A percentile compares a stretch with the other conserved stretches of the same genome.
phyloP scores from a whole-genome alignment of 1,140 invertebrate genomes.

The Delia radicum region DNA sequence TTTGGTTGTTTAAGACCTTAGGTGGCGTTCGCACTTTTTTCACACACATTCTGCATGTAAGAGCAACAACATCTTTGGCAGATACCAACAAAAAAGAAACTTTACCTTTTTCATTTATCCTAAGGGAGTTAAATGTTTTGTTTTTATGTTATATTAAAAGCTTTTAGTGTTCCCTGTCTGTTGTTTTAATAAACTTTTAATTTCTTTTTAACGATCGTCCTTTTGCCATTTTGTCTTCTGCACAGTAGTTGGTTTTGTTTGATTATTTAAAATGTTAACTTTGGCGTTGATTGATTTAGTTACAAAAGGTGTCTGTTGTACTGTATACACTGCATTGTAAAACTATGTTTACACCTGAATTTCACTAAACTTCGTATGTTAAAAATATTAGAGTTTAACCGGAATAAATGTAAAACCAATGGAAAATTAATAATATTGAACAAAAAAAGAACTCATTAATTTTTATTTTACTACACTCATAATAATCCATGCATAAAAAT shows the following conservation, averaged over 20 bases:
- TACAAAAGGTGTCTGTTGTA: not conserved
- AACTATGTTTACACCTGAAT: too few relatives aligned
- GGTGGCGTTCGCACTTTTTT: not conserved
- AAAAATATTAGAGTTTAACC: too few relatives aligned
- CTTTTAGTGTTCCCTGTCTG: not conserved
- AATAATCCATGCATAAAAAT: too few relatives aligned
- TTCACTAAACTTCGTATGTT: too few relatives aligned
- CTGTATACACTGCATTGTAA: too few relatives aligned
- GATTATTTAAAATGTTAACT: not conserved
- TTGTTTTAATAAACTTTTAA: constrained; percentile 10
- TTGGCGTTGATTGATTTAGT: not conserved
- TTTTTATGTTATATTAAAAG: not conserved
- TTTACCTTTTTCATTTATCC: not conserved
- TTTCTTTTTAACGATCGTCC: not conserved
- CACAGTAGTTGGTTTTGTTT: not conserved
- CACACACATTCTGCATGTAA: not conserved
- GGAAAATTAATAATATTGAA: too few relatives aligned
- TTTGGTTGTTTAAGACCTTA: not conserved
- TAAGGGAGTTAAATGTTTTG: not conserved
- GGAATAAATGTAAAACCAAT: too few relatives aligned
- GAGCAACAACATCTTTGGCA: not conserved
- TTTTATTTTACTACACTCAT: too few relatives aligned
- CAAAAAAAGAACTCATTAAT: too few relatives aligned
- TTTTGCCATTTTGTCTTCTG: not conserved
- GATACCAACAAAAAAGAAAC: not conserved